These are phyloP conservation scores for Petrocephalus schoutedeni DNA, from an alignment of 2,797 vertebrate genomes.

Conservation along the genomic window DNA sequence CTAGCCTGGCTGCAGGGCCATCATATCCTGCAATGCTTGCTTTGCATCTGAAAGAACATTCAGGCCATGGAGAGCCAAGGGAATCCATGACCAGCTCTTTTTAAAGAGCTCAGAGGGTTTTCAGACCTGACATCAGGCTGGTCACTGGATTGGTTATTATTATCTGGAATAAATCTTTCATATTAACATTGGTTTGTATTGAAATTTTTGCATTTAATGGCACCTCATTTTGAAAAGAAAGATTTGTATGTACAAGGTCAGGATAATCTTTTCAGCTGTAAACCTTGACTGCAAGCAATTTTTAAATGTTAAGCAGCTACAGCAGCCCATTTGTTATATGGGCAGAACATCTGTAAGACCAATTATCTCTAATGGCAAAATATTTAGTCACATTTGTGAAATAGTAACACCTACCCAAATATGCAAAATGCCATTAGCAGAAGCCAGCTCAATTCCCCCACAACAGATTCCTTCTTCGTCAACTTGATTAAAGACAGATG, in stretches of 20 bases:
- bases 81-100: background rate
- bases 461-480: background rate
- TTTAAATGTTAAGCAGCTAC: background rate
- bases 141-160: background rate
- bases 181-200: background rate
- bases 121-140: background rate
- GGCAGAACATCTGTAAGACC: background rate
- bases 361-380: background rate
- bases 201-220: background rate
- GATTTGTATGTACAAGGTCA: background rate
- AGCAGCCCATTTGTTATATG: background rate
- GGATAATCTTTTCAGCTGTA: conserved; percentile 1
- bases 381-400: background rate
- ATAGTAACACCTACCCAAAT: background rate
- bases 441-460: background rate
- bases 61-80: background rate
- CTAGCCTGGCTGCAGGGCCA: background rate
- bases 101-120: background rate
- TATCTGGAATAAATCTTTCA: background rate
- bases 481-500: background rate
- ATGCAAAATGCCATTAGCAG: background rate
- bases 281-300: background rate
- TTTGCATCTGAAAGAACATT: conserved; percentile 10
- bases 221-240: background rate
- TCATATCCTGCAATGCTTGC: background rate